Evolutionary conservation across 2,888 invertebrate species (phyloP), one percentile per base, ranked within the genome.

Genomic region (Drosophila greeni): DNA sequence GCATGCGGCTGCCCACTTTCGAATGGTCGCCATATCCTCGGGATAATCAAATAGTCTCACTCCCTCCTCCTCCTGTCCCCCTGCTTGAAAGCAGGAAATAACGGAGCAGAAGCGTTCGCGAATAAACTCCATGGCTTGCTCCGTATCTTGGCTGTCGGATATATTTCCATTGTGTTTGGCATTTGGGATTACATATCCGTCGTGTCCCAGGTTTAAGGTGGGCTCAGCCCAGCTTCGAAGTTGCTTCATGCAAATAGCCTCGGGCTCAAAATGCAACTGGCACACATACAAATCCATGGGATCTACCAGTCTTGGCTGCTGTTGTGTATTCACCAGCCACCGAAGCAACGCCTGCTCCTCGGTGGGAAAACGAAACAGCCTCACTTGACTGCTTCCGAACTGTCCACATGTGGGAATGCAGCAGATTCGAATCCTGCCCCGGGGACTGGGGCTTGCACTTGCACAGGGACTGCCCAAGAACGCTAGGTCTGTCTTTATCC

Each of bases 211-310:
- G 14, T 74, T 67, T 8, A 84, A n/a, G 0, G 86, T 87, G 5
- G 86, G 87, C 49, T 85, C 61, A 0, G 86, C 84, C 74, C 86
- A 86, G 26, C 75, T 72, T 5, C 76, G 71, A 2, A 84, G 59
- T 29, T 84, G 78, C 24, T 69, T 72, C 18, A 72, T 70, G 23
- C 69, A 71, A 29, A 76, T 66, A 20, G 85, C 82, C 8, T 82
- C 65, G 1, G 66, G n/a, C 47, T 82, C 85, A 48, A 86, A 86
- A 53, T 86, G 86, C 5, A 67, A 53, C 26, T 70, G 71, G 31
- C 86, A 86, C 12, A 86, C 68, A 16, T 76, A 82, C 29, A 77
- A 66, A 16, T 69, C 55, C 12, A 48, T 23, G 0, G 70, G 45
- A n/a, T 78, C 78, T 5, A 67, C 68, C 5, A 67, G 48, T 3